A percentile compares a stretch with the other conserved stretches of the same genome.
Conservation (phyloP, 1,140 invertebrate genomes). For the Limonius californicus region DNA sequence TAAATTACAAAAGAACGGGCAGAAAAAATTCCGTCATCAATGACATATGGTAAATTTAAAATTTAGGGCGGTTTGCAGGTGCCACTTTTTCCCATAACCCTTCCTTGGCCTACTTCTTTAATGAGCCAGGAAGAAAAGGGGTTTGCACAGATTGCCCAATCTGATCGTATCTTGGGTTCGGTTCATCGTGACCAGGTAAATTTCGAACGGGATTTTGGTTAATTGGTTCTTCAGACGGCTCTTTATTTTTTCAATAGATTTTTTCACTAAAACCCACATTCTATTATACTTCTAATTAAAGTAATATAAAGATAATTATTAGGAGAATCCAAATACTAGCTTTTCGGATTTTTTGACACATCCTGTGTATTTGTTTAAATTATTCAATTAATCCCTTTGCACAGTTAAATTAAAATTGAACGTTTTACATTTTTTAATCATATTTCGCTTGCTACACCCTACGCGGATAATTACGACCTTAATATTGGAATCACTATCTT, state of each 20-base stretch:
- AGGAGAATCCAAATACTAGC: too few species aligned
- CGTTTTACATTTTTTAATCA: too few species aligned
- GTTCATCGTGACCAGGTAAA: slow-evolving; percentile 18
- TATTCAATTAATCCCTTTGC: too few species aligned
- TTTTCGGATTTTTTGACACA: too few species aligned
- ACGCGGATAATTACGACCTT: neutral
- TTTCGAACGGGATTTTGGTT: slow-evolving; percentile 17
- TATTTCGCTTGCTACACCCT: too few species aligned
- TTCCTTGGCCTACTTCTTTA: slow-evolving; percentile 38
- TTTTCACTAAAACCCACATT: neutral
- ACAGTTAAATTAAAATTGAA: too few species aligned
- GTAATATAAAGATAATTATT: too few species aligned
- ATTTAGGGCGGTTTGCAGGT: slow-evolving; percentile 38
- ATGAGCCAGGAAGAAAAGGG: slow-evolving; percentile 35
- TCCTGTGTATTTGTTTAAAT: too few species aligned
- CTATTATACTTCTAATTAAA: slow-evolving; percentile 16
- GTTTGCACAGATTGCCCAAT: slow-evolving; percentile 39
- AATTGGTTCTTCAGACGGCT: slow-evolving; percentile 16
- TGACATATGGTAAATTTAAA: slow-evolving; percentile 13
- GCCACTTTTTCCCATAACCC: slow-evolving; percentile 39
- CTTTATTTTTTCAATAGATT: neutral
- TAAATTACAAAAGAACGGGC: neutral
- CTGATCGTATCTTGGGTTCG: slow-evolving; percentile 16
- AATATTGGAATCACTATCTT: neutral
- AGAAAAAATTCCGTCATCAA: slow-evolving; percentile 4